These are phyloP conservation scores for Puffinus mauretanicus DNA, from an alignment of 2,113 vertebrate genomes.

Conservation along the genomic window DNA sequence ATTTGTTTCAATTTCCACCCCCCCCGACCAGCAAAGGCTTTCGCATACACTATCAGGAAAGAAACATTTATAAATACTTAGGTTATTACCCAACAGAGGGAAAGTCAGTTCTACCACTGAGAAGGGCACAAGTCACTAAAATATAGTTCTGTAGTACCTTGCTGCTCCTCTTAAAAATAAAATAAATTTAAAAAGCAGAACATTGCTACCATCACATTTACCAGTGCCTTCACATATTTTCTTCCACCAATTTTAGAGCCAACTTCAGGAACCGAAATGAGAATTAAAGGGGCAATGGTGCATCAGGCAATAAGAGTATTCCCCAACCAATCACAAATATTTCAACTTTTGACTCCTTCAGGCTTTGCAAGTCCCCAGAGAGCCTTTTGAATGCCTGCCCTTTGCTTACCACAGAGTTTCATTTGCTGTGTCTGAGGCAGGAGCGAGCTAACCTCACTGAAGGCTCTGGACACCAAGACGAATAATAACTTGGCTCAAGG, in stretches of 20 bases:
- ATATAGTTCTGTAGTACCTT: not conserved
- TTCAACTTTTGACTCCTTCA: slow-evolving; percentile 7
- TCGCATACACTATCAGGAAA: not conserved
- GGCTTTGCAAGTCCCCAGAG: not conserved
- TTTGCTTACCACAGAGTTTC: not conserved
- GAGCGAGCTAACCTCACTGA: not conserved
- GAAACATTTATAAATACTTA: not conserved
- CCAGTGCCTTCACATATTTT: not conserved
- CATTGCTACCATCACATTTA: not conserved
- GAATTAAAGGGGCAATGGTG: not conserved
- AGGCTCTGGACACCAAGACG: not conserved
- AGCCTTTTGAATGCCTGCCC: not conserved
- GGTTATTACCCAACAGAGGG: not conserved
- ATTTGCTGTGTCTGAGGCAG: not conserved
- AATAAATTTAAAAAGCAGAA: not conserved
- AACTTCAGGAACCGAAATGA: not conserved
- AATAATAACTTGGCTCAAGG: not conserved
- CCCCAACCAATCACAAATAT: not conserved
- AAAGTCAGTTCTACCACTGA: not conserved
- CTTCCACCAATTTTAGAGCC: not conserved
- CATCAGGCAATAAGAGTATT: not conserved
- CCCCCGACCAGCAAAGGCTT: not conserved
- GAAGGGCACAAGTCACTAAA: not conserved
- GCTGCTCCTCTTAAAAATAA: not conserved
- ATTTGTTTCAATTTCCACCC: not conserved